Base-by-base conservation (phyloP, 37 sponge, comb jelly and placozoan genomes). In the Oopsacas minuta region DNA sequence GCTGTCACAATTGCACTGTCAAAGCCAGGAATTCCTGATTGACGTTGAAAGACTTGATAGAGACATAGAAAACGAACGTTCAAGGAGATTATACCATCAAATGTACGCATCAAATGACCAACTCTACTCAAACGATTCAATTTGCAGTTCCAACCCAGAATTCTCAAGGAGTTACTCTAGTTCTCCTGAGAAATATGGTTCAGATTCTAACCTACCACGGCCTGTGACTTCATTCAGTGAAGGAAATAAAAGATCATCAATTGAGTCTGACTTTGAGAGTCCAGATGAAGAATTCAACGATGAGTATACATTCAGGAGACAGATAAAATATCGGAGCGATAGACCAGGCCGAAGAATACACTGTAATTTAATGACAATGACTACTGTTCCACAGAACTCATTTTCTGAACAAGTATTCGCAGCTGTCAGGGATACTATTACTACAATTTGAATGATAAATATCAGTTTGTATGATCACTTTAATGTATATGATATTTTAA, bases 381-480 rank as follows among this genome's bases (percentile, higher is more conserved):
- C 22, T 7, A 7, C 75, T 3, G 75, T 34, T 34, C 28, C 7
- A 25, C 22, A 3, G 22, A 34, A 61, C 75, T 25, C 75, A 12
- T 61, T 61, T 34, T 61, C 75, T 61, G 75, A 61, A 12, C 75
- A 61, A 61, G 75, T 61, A 61, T 61, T 61, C 75, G 75, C 75
- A 7, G 75, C 22, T 32, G 75, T 61, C 22, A 61, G 75, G 28
- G 75, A 61, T n/a, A 61, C 75, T 25, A 61, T 61, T n/a, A 61
- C 75, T 61, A 5, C 22, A 25, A 10, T 61, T 20, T 61, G 30
- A 61, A 61, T 61, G 17, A 22, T n/a, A n/a, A n/a, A n/a, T n/a
- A n/a, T n/a, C n/a, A n/a, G n/a, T n/a, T n/a, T n/a, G n/a, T n/a
- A n/a, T n/a, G n/a, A n/a, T n/a, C n/a, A n/a, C n/a, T n/a, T n/a